Base-by-base conservation (phyloP, 2,113 vertebrate species). In the Rafetus swinhoei region DNA sequence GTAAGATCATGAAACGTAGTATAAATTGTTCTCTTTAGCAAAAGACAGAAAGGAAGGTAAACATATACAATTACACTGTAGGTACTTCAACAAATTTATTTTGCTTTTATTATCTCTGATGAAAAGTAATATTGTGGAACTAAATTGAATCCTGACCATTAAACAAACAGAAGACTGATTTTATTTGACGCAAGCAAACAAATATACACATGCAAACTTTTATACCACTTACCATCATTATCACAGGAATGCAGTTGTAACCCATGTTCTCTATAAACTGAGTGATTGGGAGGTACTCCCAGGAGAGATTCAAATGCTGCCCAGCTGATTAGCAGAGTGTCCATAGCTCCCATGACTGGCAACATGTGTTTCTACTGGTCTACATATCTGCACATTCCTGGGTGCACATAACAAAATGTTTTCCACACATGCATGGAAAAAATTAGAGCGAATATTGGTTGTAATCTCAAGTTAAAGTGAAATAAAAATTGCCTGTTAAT, bases 51-150 rank as follows among this genome's bases (percentile, higher is more conserved):
- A 90, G 32, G 29, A 65, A 88, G 87, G 89, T 69, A 90, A 94
- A 57, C 84, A 7, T 83, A 76, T 24, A 59, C 53, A 86, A 52
- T 93, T 92, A 57, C 14, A 59, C 12, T 94, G 65, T 25, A 91
- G 52, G 13, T 52, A 80, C 57, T 94, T 95, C 83, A 4, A 65
- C 32, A 88, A 89, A 22, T 87, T 95, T 89, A 53, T 86, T 79
- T 93, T 4, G 16, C 94, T 92, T 88, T 94, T 95, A 76, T 69
- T 81, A 80, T 57, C 9, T 83, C 6, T 72, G 84, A 82, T 77
- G 19, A 76, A 85, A 54, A 81, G 35, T 19, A 88, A 14, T n/a
- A 9, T 83, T 32, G 27, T 35, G 79, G 32, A 94, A 45, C 5
- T 88, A 1, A 59, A n/a, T 6, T 76, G 69, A 91, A 86, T 91